A percentile compares a stretch with the other conserved stretches of the same genome.
Evolutionary conservation across 2,113 vertebrate genomes (phyloP).

Genomic region (Porphyrio hochstetteri): DNA sequence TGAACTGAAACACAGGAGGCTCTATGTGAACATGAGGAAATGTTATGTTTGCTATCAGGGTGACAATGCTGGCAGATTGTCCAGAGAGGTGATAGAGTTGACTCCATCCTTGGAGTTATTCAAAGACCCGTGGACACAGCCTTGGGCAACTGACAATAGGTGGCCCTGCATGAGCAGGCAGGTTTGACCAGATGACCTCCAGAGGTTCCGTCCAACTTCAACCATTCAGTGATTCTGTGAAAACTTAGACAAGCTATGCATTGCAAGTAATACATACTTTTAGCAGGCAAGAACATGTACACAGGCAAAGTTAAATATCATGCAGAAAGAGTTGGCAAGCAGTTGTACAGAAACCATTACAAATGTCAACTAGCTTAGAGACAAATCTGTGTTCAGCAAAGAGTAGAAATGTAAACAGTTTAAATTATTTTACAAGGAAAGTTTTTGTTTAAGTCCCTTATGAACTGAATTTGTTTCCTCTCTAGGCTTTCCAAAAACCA

Average conservation of each 20-base stretch:
- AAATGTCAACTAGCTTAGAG: background rate
- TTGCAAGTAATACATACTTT: background rate
- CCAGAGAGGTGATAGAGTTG: background rate
- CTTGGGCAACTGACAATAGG: background rate
- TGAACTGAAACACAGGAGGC: background rate
- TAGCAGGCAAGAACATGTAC: background rate
- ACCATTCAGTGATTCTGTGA: background rate
- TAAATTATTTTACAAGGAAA: background rate
- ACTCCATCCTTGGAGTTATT: background rate
- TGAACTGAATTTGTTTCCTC: background rate
- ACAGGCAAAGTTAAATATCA: background rate
- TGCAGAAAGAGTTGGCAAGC: background rate
- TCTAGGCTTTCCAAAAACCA: background rate
- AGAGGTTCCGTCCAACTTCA: background rate
- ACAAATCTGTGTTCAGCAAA: background rate
- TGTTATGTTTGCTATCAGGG: background rate
- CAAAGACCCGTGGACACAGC: background rate
- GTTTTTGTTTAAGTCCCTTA: background rate
- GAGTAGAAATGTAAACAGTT: background rate
- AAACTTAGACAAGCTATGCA: background rate
- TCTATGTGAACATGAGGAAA: background rate
- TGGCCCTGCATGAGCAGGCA: background rate
- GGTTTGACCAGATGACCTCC: background rate
- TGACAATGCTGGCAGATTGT: background rate
- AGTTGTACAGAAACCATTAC: background rate